phyloP scores from a whole-genome alignment of 1,140 invertebrate genomes.

The Papilio xuthus region DNA sequence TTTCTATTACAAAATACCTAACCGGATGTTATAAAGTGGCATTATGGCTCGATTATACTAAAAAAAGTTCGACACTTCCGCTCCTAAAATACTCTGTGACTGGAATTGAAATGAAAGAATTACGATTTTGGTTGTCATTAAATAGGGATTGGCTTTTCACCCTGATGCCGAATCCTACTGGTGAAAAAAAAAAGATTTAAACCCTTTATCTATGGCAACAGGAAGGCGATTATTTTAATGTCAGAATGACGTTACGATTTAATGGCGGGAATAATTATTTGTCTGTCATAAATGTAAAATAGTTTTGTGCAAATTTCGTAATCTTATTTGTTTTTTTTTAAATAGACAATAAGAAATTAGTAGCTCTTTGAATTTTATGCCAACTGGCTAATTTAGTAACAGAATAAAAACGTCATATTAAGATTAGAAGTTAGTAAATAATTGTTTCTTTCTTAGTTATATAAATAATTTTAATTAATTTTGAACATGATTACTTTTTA shows the following conservation, averaged over 20 bases:
- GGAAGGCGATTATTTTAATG: constrained; percentile 38
- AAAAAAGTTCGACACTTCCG: constrained; percentile 46
- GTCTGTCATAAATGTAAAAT: neutral
- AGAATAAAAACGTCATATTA: neutral
- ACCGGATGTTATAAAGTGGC: constrained; percentile 48
- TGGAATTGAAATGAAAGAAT: constrained; percentile 50
- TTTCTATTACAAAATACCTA: constrained; percentile 38
- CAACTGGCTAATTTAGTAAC: too few species aligned
- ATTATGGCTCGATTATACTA: constrained; percentile 47
- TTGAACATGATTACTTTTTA: too few species aligned
- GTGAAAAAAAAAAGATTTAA: constrained; percentile 31
- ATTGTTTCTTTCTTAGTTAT: too few species aligned
- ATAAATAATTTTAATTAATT: too few species aligned
- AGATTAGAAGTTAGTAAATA: neutral
- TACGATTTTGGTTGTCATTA: constrained; percentile 45
- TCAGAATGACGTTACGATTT: constrained; percentile 40
- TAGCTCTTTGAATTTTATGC: too few species aligned
- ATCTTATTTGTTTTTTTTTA: neutral
- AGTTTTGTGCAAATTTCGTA: neutral
- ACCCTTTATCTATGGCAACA: constrained; percentile 34
- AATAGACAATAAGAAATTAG: neutral
- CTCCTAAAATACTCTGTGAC: constrained; percentile 49
- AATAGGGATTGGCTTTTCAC: constrained; percentile 45
- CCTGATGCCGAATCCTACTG: constrained; percentile 37
- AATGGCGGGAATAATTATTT: constrained; percentile 41